Percentiles rank a stretch among this genome's conserved stretches.
These are phyloP conservation scores for Garra rufa DNA, from an alignment of 2,113 vertebrate species.

Conservation along the genomic window DNA sequence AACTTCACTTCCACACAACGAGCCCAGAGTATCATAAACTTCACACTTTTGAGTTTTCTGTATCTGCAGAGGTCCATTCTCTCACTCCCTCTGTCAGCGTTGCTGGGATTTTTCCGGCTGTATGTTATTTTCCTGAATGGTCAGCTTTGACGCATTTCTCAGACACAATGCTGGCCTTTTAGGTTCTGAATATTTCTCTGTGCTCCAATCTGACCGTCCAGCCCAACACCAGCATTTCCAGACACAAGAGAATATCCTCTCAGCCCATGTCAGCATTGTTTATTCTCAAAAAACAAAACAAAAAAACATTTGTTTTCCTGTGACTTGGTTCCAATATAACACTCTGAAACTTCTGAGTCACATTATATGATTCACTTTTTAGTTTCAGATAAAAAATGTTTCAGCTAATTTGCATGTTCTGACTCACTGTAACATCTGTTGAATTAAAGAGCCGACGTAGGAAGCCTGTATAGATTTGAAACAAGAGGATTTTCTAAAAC, in stretches of 20 bases:
- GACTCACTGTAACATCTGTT: not conserved
- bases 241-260: not conserved
- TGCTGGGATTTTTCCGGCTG: conserved; percentile 42
- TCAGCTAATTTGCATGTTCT: not conserved
- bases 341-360: not conserved
- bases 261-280: not conserved
- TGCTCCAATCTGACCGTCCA: not conserved
- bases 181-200: not conserved
- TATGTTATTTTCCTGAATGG: conserved; percentile 40
- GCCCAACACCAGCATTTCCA: not conserved
- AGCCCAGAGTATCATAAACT: not conserved
- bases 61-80: not conserved
- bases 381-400: not conserved
- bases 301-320: not conserved
- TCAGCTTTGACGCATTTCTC: conserved; percentile 42
- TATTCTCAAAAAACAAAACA: not conserved
- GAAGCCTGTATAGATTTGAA: not conserved
- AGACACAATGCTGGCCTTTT: conserved; percentile 47
- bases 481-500: no score
- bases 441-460: not conserved
- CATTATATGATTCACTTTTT: not conserved
- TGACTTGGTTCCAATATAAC: not conserved
- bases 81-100: conserved; percentile 41
- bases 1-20: not conserved
- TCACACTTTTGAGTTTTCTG: not conserved